Conservation (phyloP, 2,888 invertebrate species). For the Gymnocheta viridis region DNA sequence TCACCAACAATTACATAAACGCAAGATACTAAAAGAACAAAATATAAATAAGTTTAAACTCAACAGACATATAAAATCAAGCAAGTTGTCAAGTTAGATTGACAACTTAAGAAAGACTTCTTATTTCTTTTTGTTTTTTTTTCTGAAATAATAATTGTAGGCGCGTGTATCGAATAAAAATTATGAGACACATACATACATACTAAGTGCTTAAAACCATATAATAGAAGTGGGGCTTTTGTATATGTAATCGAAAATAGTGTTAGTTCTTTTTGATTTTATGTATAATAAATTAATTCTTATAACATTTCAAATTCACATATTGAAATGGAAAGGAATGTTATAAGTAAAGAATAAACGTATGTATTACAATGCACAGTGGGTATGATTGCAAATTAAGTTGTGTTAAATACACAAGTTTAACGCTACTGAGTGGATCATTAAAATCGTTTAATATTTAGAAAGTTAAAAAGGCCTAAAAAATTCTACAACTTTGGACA, state of each 20-base stretch:
- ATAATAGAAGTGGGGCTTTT: neutral
- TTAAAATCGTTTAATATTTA: too few species aligned
- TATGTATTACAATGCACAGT: slow-evolving; percentile 5
- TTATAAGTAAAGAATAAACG: slow-evolving; percentile 13
- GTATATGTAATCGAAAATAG: slow-evolving; percentile 12
- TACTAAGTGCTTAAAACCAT: neutral
- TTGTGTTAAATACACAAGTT: neutral
- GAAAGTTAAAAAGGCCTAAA: too few species aligned
- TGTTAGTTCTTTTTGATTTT: neutral
- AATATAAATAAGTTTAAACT: neutral
- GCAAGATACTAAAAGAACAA: slow-evolving; percentile 12
- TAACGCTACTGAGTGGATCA: neutral
- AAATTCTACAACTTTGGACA: too few species aligned
- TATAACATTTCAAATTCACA: slow-evolving; percentile 4
- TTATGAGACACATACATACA: slow-evolving; percentile 42
- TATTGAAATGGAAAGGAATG: slow-evolving; percentile 59
- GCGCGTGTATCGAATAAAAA: slow-evolving; percentile 78
- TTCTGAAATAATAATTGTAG: slow-evolving; percentile 77
- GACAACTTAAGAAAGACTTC: slow-evolving; percentile 58
- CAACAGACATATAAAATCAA: slow-evolving; percentile 46
- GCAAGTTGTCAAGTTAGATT: slow-evolving; percentile 61
- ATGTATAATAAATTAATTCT: slow-evolving; percentile 25
- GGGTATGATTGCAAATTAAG: neutral
- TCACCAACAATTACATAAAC: slow-evolving; percentile 45
- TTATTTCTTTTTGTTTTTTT: slow-evolving; percentile 66